These are phyloP conservation scores for Grallaria varia DNA, from an alignment of 2,113 vertebrate species.

Conservation along the genomic window DNA sequence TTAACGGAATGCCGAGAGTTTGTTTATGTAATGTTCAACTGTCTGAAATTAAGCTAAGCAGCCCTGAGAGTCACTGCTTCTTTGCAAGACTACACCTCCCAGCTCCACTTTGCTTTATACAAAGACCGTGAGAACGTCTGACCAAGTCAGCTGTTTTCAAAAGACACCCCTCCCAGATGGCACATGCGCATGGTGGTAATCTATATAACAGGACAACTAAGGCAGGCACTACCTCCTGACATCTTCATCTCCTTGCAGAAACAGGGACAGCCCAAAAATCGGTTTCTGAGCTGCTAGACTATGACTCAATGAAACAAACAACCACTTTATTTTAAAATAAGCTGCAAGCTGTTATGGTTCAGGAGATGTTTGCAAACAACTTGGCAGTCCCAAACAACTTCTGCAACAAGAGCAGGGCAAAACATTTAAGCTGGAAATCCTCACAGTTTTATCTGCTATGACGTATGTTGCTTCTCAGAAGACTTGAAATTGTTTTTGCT, in stretches of 20 bases:
- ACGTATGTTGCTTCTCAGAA: not conserved
- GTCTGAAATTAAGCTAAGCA: not conserved
- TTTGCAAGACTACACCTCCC: not conserved
- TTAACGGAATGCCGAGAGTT: not conserved
- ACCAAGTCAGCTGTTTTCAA: not conserved
- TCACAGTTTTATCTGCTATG: not conserved
- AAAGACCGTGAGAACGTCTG: not conserved
- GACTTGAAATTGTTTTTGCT: not conserved
- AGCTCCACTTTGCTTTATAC: not conserved
- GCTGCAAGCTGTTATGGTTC: not conserved
- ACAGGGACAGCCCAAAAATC: not conserved
- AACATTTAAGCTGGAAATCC: not conserved
- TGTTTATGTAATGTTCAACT: not conserved
- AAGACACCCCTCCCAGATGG: not conserved
- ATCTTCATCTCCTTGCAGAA: not conserved
- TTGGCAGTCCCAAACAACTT: not conserved
- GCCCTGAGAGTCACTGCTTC: accelerated
- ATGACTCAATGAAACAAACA: not conserved
- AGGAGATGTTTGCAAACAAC: not conserved
- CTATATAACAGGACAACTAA: not conserved
- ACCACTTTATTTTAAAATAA: not conserved
- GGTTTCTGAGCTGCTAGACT: not conserved
- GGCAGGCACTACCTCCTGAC: accelerated
- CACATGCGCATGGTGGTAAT: not conserved
- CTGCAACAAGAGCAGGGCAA: not conserved